These are phyloP conservation scores for Phalacrocorax aristotelis DNA, from an alignment of 2,113 vertebrate species.

Conservation along the genomic window DNA sequence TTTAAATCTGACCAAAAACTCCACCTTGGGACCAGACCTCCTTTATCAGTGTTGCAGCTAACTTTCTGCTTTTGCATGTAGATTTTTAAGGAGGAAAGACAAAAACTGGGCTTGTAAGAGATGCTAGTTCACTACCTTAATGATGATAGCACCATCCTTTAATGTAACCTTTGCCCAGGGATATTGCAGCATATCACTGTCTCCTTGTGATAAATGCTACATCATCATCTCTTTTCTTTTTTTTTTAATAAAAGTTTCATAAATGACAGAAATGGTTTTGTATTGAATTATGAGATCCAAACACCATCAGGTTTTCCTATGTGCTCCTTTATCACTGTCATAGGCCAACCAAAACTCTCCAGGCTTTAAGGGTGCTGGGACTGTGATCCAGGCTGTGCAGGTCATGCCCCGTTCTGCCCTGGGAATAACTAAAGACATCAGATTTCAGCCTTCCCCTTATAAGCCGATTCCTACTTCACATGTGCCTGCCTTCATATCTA, in stretches of 20 bases:
- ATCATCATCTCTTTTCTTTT: background rate
- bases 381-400: background rate
- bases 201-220: slow-evolving; percentile 17
- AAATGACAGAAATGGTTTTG: slow-evolving; percentile 10
- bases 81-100: slow-evolving; percentile 12
- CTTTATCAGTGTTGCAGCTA: slow-evolving; percentile 14
- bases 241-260: background rate
- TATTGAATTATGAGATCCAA: slow-evolving; percentile 6
- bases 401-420: background rate
- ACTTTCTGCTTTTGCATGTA: background rate
- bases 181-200: background rate
- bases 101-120: background rate
- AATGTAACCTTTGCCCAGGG: background rate
- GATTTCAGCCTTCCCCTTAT: background rate
- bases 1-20: slow-evolving; percentile 19
- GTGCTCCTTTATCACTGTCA: slow-evolving; percentile 30
- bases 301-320: background rate
- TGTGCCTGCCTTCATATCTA: background rate
- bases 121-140: background rate
- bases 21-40: background rate
- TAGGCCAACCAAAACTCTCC: background rate
- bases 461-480: background rate
- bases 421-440: background rate
- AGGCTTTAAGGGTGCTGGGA: background rate
- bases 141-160: background rate